A percentile compares a stretch with the other conserved stretches of the same genome.
Conservation (phyloP, 2,888 invertebrate species). For the Deilephila porcellus region DNA sequence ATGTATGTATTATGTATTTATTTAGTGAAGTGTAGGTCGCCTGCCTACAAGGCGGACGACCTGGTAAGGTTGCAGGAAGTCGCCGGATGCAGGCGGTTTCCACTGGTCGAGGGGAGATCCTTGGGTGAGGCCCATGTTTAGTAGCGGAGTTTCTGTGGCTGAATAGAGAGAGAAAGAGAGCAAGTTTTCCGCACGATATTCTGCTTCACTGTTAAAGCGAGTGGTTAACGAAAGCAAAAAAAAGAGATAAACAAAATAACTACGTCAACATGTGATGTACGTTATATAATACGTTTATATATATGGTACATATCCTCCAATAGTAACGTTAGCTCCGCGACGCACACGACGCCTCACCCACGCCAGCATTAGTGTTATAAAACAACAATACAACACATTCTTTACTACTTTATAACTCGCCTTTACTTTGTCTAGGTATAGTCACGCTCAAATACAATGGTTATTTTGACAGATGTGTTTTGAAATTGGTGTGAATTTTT, state of each 20-base stretch:
- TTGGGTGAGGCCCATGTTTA: too few relatives aligned
- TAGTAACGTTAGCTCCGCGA: not conserved
- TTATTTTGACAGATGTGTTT: not conserved
- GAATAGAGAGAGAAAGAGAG: too few relatives aligned
- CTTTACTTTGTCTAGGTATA: not conserved
- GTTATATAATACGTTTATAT: too few relatives aligned
- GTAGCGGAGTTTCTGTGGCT: too few relatives aligned
- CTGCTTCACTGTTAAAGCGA: too few relatives aligned
- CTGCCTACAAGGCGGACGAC: too few relatives aligned
- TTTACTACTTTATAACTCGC: constrained; percentile 5
- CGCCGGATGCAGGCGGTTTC: too few relatives aligned
- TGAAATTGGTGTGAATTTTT: too few relatives aligned
- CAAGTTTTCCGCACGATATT: not conserved
- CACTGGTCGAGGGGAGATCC: too few relatives aligned
- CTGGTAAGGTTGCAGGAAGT: too few relatives aligned
- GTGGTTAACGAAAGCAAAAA: not conserved
- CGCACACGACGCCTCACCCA: not conserved
- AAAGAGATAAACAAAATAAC: not conserved
- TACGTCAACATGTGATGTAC: not conserved
- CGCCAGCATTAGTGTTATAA: not conserved
- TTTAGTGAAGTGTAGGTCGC: too few relatives aligned
- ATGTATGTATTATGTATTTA: too few relatives aligned
- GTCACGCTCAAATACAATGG: not conserved
- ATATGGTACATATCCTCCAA: not conserved
- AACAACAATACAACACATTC: constrained; percentile 9